phyloP scores from a whole-genome alignment of 1,140 invertebrate genomes.

The Thalassaphorura encarpata region DNA sequence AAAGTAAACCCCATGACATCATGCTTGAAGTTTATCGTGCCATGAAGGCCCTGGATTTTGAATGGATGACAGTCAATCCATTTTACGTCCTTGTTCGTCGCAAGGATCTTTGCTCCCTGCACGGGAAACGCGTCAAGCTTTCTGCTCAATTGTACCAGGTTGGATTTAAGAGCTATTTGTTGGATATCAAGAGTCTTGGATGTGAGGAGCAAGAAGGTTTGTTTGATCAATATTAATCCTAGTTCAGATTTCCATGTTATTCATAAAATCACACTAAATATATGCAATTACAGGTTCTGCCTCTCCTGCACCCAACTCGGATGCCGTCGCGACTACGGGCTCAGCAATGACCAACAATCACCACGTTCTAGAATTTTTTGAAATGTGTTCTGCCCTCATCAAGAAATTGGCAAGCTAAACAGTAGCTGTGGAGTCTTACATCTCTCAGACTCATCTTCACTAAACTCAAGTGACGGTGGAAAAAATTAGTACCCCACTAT shows the following conservation, averaged over 20 bases:
- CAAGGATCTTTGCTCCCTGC: constrained; percentile 67
- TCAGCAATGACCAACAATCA: constrained; percentile 47
- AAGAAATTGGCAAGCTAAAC: constrained; percentile 84
- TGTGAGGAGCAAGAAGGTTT: constrained; percentile 55
- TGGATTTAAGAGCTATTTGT: constrained; percentile 90
- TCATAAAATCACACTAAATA: neutral
- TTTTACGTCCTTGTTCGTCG: constrained; percentile 76
- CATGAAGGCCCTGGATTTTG: constrained; percentile 95
- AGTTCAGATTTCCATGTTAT: neutral
- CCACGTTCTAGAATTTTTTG: constrained; percentile 99
- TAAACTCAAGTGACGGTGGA: no score
- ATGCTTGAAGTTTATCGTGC: constrained; percentile 99
- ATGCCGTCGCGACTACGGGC: constrained; percentile 5
- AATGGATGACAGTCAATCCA: constrained; percentile 97
- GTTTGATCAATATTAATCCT: neutral
- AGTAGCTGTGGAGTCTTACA: no score
- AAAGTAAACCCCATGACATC: constrained; percentile 97
- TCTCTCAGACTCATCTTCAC: no score
- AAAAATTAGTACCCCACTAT: no score
- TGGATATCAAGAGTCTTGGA: constrained; percentile 93
- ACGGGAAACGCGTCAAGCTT: constrained; percentile 81
- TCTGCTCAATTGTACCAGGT: constrained; percentile 97
- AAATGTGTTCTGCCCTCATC: constrained; percentile 97
- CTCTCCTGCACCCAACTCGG: no score
- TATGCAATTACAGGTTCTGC: no score